Evolutionary conservation across 2,888 invertebrate species (phyloP).

Genomic region (Habroteleia sp.): DNA sequence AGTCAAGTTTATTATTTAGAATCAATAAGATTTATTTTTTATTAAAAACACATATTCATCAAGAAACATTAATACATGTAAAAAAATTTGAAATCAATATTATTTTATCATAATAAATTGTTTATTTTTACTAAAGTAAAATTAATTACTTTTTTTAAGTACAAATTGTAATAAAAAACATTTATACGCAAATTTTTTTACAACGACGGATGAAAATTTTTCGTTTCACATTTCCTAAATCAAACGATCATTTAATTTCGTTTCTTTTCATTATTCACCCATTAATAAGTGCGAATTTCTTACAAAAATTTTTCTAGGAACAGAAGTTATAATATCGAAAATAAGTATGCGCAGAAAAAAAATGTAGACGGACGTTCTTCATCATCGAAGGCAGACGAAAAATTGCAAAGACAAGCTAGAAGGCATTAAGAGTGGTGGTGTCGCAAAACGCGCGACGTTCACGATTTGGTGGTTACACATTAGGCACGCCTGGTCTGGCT

Average conservation of each 20-base stretch:
- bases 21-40: too few species aligned
- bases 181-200: conserved; percentile 39
- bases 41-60: too few species aligned
- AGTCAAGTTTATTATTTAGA: too few species aligned
- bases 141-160: too few species aligned
- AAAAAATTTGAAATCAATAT: too few species aligned
- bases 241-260: conserved; percentile 51
- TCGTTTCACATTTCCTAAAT: conserved; percentile 39
- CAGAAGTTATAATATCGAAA: conserved; percentile 56
- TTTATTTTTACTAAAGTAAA: too few species aligned
- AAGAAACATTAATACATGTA: too few species aligned
- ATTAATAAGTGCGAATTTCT: conserved; percentile 54
- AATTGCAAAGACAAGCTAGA: conserved; percentile 40
- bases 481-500: conserved; percentile 75
- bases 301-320: conserved; percentile 61
- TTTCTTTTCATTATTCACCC: conserved; percentile 57
- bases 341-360: conserved; percentile 53
- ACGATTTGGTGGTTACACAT: conserved; percentile 69
- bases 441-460: conserved; percentile 60
- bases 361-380: conserved; percentile 63
- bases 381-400: conserved; percentile 61
- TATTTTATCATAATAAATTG: too few species aligned
- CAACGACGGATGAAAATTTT: conserved; percentile 14
- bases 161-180: neutral
- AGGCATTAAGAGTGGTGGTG: conserved; percentile 54